These are phyloP conservation scores for Notiomystis cincta DNA, from an alignment of 2,113 vertebrate genomes.

Conservation along the genomic window DNA sequence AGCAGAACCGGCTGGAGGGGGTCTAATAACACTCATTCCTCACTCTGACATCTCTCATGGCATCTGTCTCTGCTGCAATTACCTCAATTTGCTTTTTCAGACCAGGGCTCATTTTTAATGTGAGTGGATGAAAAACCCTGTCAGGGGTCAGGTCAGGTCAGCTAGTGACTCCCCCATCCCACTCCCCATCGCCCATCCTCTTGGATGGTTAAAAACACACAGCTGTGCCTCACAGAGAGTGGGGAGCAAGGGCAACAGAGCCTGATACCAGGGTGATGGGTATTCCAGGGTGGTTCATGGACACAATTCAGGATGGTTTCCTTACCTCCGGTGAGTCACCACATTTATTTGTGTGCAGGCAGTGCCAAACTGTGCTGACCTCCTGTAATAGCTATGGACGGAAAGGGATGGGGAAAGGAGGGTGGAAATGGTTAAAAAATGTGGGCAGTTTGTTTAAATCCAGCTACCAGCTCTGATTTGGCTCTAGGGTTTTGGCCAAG, in stretches of 20 bases:
- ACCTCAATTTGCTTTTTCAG: not conserved
- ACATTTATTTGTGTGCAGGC: not conserved
- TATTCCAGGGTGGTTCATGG: not conserved
- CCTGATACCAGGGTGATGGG: not conserved
- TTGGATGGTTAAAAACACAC: not conserved
- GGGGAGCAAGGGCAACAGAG: not conserved
- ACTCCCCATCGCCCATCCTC: not conserved
- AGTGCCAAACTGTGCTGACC: not conserved
- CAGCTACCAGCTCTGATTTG: not conserved
- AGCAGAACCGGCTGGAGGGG: not conserved
- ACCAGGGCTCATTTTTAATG: not conserved
- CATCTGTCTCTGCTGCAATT: not conserved
- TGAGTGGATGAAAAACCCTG: fast-evolving
- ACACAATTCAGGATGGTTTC: not conserved
- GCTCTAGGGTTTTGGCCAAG: not conserved
- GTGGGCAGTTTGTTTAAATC: not conserved
- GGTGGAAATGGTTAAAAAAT: not conserved
- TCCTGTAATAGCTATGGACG: not conserved
- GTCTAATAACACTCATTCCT: not conserved
- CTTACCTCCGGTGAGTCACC: not conserved
- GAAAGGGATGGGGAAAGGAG: not conserved
- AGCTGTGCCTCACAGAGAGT: fast-evolving
- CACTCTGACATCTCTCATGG: not conserved
- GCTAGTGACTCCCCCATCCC: fast-evolving
- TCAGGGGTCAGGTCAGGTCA: not conserved